Evolutionary conservation across 2,888 invertebrate species (phyloP), one percentile per base, ranked within the genome.

Genomic region (Amiota communis): DNA sequence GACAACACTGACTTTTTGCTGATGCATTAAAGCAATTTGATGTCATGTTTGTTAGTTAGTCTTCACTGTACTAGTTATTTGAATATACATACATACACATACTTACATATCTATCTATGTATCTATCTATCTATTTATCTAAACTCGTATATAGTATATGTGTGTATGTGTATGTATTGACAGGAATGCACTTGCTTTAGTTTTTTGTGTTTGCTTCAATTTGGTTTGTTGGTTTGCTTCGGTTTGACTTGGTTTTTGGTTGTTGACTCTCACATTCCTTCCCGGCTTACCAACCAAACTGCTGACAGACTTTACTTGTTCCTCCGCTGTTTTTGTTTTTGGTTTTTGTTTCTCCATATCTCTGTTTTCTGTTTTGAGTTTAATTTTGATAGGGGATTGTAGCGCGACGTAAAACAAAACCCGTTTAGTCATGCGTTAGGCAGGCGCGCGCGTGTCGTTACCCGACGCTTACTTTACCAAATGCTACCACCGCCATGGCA

Each of bases 21-120:
- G 36, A 36, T 36, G 8, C 36, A 36, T 36, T 36, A 36, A 36
- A 36, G 36, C 36, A 36, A 36, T 36, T 36, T 36, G 36, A 36
- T 36, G 36, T 36, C 36, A 36, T 36, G 36, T 36, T 36, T 36
- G 36, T 36, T 36, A 36, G 80, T 83, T 85, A 83, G 82, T 85
- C 78, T 82, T 78, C 76, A 80, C 84, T 74, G 81, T 75, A 75
- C 71, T 74, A 74, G n/a, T 70, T 36, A 36, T 36, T 36, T 36
- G 4, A 36, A 36, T 36, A 6, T 36, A 67, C 36, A 49, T 17
- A 53, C 23, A 59, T 48, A 57, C 20, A 57, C 9, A 64, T 49
- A 17, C 11, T 17, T 51, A 46, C 11, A 13, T 67, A 51, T 71
- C 53, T 63, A 61, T 48, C 8, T 47, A 9, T 71, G 49, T 65